Evolutionary conservation across 2,797 vertebrate genomes (phyloP).

Genomic region (Falco peregrinus): DNA sequence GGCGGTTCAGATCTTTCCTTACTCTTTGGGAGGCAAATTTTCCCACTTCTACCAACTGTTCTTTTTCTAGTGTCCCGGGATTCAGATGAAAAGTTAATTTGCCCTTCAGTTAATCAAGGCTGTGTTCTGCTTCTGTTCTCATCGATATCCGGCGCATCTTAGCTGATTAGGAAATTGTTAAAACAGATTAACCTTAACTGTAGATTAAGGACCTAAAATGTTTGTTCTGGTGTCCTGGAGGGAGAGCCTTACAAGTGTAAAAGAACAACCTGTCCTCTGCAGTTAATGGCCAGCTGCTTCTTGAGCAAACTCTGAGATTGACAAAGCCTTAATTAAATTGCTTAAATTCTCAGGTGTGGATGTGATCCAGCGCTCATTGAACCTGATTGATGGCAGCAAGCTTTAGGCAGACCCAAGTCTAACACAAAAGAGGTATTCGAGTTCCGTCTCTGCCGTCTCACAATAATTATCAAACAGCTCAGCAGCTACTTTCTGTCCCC

Average conservation of each 20-base stretch:
- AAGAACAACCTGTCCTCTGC: conserved; percentile 1
- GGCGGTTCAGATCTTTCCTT: background rate
- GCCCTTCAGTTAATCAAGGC: conserved; percentile 63
- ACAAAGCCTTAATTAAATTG: conserved; percentile 28
- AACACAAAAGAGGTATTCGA: background rate
- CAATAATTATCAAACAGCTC: background rate
- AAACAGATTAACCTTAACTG: conserved; percentile 64
- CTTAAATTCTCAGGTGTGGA: conserved; percentile 17
- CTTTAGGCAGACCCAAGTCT: background rate
- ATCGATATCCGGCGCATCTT: background rate
- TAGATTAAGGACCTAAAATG: conserved; percentile 7
- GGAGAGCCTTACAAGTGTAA: background rate
- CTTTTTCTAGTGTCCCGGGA: conserved; percentile 7
- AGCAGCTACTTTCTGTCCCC: background rate
- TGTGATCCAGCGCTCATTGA: background rate
- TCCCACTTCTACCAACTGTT: background rate
- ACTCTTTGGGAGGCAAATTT: background rate
- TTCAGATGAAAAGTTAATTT: conserved; percentile 55
- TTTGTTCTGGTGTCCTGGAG: background rate
- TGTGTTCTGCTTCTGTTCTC: background rate
- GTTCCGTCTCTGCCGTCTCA: background rate
- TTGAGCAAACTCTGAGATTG: conserved; percentile 5
- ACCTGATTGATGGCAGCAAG: background rate
- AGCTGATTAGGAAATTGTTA: conserved; percentile 58
- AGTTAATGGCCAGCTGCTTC: conserved; percentile 10